A percentile compares a stretch with the other conserved stretches of the same genome.
phyloP scores from a whole-genome alignment of 2,113 vertebrate species.

The Pelecanus crispus region DNA sequence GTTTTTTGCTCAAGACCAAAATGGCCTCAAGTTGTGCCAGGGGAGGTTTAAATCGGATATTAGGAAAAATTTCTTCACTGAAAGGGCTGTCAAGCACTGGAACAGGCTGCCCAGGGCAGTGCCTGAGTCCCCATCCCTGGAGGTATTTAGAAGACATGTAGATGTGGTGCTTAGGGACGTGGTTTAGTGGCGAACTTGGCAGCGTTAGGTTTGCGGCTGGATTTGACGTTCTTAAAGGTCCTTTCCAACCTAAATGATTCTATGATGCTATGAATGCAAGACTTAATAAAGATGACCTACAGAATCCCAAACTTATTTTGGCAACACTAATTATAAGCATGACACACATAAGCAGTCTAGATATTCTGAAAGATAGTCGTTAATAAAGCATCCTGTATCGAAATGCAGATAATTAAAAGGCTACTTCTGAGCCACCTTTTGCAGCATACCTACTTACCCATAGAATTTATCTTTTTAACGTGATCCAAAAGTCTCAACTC shows the following conservation, averaged over 20 bases:
- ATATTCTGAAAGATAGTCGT: not conserved
- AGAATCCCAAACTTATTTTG: not conserved
- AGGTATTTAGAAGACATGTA: not conserved
- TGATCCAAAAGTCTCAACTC: not conserved
- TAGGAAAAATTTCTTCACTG: not conserved
- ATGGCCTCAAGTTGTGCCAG: not conserved
- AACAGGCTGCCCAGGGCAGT: not conserved
- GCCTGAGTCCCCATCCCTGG: not conserved
- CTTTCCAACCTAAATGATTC: not conserved
- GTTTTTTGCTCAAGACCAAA: not conserved
- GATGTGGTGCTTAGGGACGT: not conserved
- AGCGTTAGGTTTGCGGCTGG: fast-evolving
- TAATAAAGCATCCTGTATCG: not conserved
- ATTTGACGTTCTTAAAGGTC: not conserved
- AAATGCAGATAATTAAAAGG: not conserved
- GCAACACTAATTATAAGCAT: not conserved
- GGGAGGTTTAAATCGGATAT: not conserved
- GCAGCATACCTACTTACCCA: not conserved
- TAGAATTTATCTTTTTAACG: not conserved
- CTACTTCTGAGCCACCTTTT: not conserved
- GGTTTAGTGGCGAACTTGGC: not conserved
- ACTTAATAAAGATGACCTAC: not conserved
- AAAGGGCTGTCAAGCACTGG: not conserved
- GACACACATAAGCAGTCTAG: not conserved
- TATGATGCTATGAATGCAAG: not conserved